phyloP scores from a whole-genome alignment of 2,797 vertebrate genomes.

The Pseudochaenichthys georgianus region DNA sequence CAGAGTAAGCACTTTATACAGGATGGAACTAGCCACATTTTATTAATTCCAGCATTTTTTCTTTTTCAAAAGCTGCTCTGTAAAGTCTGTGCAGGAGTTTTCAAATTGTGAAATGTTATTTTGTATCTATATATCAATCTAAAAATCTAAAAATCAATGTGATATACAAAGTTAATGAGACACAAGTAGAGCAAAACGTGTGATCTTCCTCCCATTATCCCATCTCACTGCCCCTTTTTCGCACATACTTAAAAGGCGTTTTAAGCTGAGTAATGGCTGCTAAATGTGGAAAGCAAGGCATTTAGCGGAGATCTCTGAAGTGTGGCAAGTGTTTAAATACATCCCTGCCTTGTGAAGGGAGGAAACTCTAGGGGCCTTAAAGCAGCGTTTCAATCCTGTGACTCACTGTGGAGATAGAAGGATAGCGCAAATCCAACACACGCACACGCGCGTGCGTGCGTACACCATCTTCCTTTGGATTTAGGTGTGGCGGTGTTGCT shows the following conservation, averaged over 20 bases:
- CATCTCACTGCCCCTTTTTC: not conserved
- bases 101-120: too few relatives aligned
- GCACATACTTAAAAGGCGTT: slow-evolving; percentile 9
- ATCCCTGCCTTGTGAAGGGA: slow-evolving; percentile 59
- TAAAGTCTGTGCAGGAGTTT: too few relatives aligned
- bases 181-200: slow-evolving; percentile 1
- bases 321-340: slow-evolving; percentile 67
- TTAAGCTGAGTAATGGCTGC: slow-evolving; percentile 16
- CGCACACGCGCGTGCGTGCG: not conserved
- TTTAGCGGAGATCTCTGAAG: slow-evolving; percentile 54
- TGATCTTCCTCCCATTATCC: slow-evolving; percentile 13
- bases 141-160: not conserved
- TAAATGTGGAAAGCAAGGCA: slow-evolving; percentile 32
- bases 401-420: slow-evolving; percentile 63
- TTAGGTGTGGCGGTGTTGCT: slow-evolving; percentile 58
- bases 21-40: not conserved
- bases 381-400: slow-evolving; percentile 73
- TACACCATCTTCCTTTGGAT: slow-evolving; percentile 14
- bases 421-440: slow-evolving; percentile 59
- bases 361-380: slow-evolving; percentile 68
- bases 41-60: slow-evolving; percentile 16
- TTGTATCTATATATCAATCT: too few relatives aligned
- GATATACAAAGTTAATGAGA: slow-evolving; percentile 8
- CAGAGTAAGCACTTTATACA: slow-evolving; percentile 8
- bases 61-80: not conserved